Base-by-base conservation (phyloP, 2,113 vertebrate genomes). In the Athene noctua region DNA sequence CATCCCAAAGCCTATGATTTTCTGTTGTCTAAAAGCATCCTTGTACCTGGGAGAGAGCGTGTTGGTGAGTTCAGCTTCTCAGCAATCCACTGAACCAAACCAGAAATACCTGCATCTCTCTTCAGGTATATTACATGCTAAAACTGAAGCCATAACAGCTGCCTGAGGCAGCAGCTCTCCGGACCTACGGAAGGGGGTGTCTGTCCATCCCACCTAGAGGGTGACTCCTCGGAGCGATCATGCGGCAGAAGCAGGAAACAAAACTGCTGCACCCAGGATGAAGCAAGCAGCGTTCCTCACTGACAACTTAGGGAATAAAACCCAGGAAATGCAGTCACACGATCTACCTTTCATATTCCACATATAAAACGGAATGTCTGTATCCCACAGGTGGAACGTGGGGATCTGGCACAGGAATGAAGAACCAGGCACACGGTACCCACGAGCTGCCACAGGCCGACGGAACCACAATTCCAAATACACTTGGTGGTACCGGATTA, bases 221-320 rank as follows among this genome's bases (percentile, higher is more conserved):
- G 29, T 1, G 13, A 23, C 42, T 73, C 55, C 52, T 34, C 3
- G 3, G 30, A 42, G 9, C 0, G 1, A 52, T 10, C 5, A 2
- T 0, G 11, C 2, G 1, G 78, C 3, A 49, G 75, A 13, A 65
- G 46, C 29, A 34, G 71, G 36, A 65, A 13, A 49, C 25, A 57
- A 30, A 80, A 19, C 67, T 34, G 3, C 54, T 0, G 5, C 83
- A 55, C 9, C 12, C 61, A 4, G 49, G 15, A 11, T 6, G 11
- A 59, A 32, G 6, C 2, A 6, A 55, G 15, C 34, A 30, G 2
- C 23, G 26, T 19, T 22, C 22, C 73, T 54, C 49, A 11, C 30
- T 13, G 54, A 6, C 13, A 44, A 1, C 9, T 32, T 7, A 21
- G 25, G 67, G 72, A 52, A 32, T 22, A 68, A 86, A 42, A 7